Base-by-base conservation (phyloP, 2,888 invertebrate genomes). In the Liodrosophila aerea region DNA sequence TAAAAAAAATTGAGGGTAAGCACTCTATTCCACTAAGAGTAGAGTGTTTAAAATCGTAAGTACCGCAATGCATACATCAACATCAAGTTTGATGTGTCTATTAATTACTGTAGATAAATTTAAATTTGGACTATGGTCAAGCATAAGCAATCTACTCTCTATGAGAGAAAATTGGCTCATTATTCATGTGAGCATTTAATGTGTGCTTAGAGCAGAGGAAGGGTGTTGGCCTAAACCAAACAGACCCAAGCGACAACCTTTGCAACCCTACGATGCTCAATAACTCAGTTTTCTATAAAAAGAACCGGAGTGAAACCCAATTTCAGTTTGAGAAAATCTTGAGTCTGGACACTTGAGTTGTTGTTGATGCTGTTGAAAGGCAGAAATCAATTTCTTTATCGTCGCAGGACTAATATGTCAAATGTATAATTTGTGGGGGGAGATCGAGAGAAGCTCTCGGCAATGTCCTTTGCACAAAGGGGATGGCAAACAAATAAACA, bases 361-460 rank as follows among this genome's bases (percentile, higher is more conserved):
- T 1, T 15, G 41, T 39, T 50, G 37, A 12, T 56, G 69, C 39
- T 50, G 57, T 34, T 76, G 76, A 81, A 81, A 74, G 73, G 72
- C 77, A 80, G 66, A 81, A 80, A 80, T 80, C 78, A 80, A 80
- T 80, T 80, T 76, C 81, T 74, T 77, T 67, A 78, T 76, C 78
- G 78, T 47, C 77, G 22, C 80, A 61, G 61, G 72, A 70, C 80
- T 80, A 82, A 81, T 81, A 81, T 81, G 80, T 81, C 83, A 81
- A 81, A 83, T 74, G 65, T 72, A 72, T 83, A 80, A 77, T 74
- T 72, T 67, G 54, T 29, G 7, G 8, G 5, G 11, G 16, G 18
- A 9, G n/a, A 13, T 9, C 9, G 36, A 0, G 53, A n/a, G 3
- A 7, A 31, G 40, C 31, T 60, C 43, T 51, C 49, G 49, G 65